Percentiles rank a stretch among this genome's conserved stretches.
These are phyloP conservation scores for Xerus rutilus DNA, from an alignment of 2,797 vertebrate genomes.

Conservation along the genomic window DNA sequence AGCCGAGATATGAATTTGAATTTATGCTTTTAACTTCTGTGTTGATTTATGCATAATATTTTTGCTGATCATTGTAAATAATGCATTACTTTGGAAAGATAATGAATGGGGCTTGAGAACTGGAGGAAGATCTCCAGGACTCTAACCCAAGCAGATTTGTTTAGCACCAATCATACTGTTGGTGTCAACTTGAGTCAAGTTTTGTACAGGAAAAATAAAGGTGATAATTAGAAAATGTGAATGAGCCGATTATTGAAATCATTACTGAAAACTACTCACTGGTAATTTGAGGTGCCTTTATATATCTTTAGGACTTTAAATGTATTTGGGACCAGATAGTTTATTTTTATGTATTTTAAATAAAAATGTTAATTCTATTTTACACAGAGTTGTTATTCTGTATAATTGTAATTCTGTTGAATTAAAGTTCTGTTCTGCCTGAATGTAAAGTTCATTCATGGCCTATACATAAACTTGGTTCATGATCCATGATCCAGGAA, in stretches of 20 bases:
- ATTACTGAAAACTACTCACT: slow-evolving; percentile 4
- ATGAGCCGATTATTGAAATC: not conserved
- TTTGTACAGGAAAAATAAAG: not conserved
- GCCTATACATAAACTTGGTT: no score
- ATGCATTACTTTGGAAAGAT: not conserved
- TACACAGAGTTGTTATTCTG: not conserved
- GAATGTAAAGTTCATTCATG: no score
- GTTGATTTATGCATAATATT: not conserved
- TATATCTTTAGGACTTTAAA: not conserved
- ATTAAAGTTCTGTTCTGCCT: no score
- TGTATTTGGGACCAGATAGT: not conserved
- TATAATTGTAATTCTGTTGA: no score
- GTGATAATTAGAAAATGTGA: not conserved
- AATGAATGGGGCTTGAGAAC: not conserved
- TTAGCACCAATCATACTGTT: not conserved
- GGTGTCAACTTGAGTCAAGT: not conserved
- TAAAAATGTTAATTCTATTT: slow-evolving; percentile 23
- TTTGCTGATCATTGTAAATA: slow-evolving; percentile 29
- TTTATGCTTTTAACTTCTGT: not conserved
- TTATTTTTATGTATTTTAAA: slow-evolving; percentile 40
- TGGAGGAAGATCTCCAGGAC: not conserved
- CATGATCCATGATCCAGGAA: not conserved
- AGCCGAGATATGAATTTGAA: not conserved
- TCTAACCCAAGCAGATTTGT: not conserved
- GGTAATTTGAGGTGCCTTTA: not conserved